These are phyloP conservation scores for Leguminivora glycinivorella DNA, from an alignment of 1,140 invertebrate species.

Conservation along the genomic window DNA sequence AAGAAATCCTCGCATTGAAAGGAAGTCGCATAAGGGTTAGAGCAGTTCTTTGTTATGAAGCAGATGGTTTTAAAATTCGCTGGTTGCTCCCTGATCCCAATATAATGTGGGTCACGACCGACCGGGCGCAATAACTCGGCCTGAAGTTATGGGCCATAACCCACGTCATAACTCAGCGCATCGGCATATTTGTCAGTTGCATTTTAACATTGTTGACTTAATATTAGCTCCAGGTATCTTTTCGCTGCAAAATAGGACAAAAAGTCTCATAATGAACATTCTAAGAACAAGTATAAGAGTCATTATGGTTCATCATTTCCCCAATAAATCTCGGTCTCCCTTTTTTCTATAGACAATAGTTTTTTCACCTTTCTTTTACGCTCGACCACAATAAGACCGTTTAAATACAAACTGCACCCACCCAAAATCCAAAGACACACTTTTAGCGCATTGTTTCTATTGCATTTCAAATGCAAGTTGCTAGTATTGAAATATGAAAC, in stretches of 20 bases:
- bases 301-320: conserved; percentile 40
- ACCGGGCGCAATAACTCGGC: conserved; percentile 33
- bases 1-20: conserved; percentile 54
- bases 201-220: background rate
- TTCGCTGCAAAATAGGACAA: conserved; percentile 4
- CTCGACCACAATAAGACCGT: background rate
- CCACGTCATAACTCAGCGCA: conserved; percentile 36
- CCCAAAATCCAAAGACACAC: background rate
- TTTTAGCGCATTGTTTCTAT: background rate
- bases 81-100: conserved; percentile 55
- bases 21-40: conserved; percentile 74
- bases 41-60: conserved; percentile 56
- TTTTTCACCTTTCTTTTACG: conserved; percentile 4
- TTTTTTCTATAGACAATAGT: background rate
- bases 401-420: background rate
- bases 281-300: conserved; percentile 18
- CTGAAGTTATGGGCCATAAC: conserved; percentile 35
- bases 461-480: background rate
- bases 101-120: conserved; percentile 67
- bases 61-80: conserved; percentile 64
- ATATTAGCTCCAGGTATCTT: background rate
- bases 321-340: conserved; percentile 35
- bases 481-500: too few relatives aligned
- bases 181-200: background rate
- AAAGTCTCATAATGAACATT: conserved; percentile 17